These are phyloP conservation scores for Merodon equestris DNA, from an alignment of 2,888 invertebrate genomes.

Conservation along the genomic window DNA sequence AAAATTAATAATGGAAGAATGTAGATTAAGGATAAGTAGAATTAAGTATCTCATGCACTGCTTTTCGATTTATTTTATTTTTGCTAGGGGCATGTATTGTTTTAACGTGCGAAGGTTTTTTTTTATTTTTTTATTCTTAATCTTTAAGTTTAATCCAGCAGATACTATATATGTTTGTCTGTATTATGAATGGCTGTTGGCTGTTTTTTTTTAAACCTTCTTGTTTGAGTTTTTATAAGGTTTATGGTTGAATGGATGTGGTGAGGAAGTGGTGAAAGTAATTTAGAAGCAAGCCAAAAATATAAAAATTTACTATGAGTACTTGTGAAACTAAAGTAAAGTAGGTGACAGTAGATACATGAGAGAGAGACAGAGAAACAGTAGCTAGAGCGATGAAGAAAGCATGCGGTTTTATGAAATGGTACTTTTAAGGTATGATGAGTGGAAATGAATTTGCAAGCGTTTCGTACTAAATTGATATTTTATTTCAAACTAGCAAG, in stretches of 20 bases:
- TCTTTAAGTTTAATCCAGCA: constrained; percentile 26
- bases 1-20: too few species aligned
- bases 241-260: constrained; percentile 9
- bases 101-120: constrained; percentile 37
- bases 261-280: constrained; percentile 36
- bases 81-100: constrained; percentile 55
- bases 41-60: constrained; percentile 45
- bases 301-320: too few species aligned
- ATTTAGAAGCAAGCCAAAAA: constrained; percentile 62
- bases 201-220: constrained; percentile 28
- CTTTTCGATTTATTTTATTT: background rate
- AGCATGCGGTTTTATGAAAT: constrained; percentile 8
- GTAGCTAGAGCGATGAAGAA: constrained; percentile 11
- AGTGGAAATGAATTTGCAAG: constrained; percentile 5
- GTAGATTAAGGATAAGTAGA: background rate
- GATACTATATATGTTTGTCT: constrained; percentile 28
- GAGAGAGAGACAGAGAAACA: constrained; percentile 6
- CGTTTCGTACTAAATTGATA: background rate
- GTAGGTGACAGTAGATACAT: constrained; percentile 18
- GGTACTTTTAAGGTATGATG: too few species aligned
- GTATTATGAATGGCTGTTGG: constrained; percentile 39
- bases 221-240: constrained; percentile 20
- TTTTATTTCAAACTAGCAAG: background rate
- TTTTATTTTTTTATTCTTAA: constrained; percentile 9
- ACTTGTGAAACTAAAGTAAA: constrained; percentile 1